These are phyloP conservation scores for Philereme vetulata DNA, from an alignment of 2,888 invertebrate species.

Conservation along the genomic window DNA sequence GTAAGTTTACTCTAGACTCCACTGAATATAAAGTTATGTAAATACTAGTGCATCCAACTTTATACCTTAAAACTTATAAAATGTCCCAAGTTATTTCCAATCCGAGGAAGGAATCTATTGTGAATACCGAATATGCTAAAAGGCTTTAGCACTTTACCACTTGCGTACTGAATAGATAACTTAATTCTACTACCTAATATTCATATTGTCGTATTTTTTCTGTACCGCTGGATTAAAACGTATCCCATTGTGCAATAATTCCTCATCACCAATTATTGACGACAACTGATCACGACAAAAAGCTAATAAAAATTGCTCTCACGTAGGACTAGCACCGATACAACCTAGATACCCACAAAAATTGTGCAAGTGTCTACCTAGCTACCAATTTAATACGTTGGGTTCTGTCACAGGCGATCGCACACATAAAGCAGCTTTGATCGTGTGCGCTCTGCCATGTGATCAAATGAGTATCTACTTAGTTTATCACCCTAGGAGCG, in stretches of 20 bases:
- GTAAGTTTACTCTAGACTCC: constrained; percentile 70
- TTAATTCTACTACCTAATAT: constrained; percentile 7
- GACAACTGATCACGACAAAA: not conserved
- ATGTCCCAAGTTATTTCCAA: constrained; percentile 65
- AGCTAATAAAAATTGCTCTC: too few relatives aligned
- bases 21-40: constrained; percentile 81
- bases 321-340: too few relatives aligned
- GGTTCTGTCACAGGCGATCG: constrained; percentile 69
- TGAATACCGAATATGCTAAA: constrained; percentile 39
- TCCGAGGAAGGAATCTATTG: constrained; percentile 56
- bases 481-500: constrained; percentile 51
- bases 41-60: constrained; percentile 71
- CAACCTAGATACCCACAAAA: constrained; percentile 33
- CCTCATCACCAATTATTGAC: not conserved
- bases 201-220: constrained; percentile 15
- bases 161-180: constrained; percentile 23
- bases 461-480: constrained; percentile 69
- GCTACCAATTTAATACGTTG: constrained; percentile 68
- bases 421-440: constrained; percentile 72
- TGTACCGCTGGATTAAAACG: constrained; percentile 9
- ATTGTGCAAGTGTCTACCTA: constrained; percentile 60
- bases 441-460: constrained; percentile 75
- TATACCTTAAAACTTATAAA: constrained; percentile 74
- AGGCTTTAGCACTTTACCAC: constrained; percentile 30
- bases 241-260: constrained; percentile 1